Evolutionary conservation across 2,888 invertebrate genomes (phyloP), one percentile per base, ranked within the genome.

Genomic region (Andrena minutula): DNA sequence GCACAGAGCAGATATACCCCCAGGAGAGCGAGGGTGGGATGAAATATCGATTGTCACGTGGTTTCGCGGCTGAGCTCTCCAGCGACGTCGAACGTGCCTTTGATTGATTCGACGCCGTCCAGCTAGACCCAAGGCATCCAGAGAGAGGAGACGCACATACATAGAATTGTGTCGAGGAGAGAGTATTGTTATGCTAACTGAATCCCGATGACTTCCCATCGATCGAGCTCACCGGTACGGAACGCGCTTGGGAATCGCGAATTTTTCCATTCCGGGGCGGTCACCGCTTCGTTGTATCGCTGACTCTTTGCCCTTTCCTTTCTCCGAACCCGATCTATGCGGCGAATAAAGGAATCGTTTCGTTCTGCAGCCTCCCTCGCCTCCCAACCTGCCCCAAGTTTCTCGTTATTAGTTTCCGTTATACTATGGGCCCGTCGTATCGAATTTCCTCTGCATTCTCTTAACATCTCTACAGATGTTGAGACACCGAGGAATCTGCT

Each of bases 131-230:
- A 68, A 81, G 75, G 81, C 75, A 74, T 73, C 70, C 51, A 49
- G 41, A 12, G 68, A 20, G 26, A 28, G 23, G 20, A 8, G 60
- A 30, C 12, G 20, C 49, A 64, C 65, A 20, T 35, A 68, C 65
- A 79, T 68, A 77, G 80, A 82, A 72, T 82, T 75, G 69, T 75
- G 84, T 77, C 83, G 84, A 75, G 66, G 78, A 82, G 74, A 77
- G 71, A 61, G 80, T 76, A 87, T 87, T 87, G 87, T 87, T 87
- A 87, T 87, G 87, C 87, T 87, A 87, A 87, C 86, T 63, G 87
- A 87, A 86, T 87, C 82, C 79, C 82, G 87, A 87, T 87, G 84
- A 87, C 84, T 86, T 86, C 66, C 76, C 84, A 87, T 87, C 87
- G 87, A 87, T 87, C 86, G 86, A 53, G 49, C 64, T 61, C 61